Evolutionary conservation across 2,888 invertebrate genomes (phyloP), one percentile per base, ranked within the genome.

Genomic region (Galerucella calmariensis): DNA sequence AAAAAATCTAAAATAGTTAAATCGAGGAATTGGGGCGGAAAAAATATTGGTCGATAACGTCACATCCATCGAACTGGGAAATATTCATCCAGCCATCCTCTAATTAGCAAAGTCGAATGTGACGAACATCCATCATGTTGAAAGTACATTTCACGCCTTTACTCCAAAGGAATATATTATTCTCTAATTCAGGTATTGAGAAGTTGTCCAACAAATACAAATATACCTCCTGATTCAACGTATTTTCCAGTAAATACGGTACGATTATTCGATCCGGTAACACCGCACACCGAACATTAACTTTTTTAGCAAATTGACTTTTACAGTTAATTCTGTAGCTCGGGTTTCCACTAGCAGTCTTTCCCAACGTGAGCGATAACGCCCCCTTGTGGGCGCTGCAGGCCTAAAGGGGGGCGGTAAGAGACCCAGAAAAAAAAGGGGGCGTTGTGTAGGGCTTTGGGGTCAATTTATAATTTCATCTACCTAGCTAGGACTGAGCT

Each of bases 61-160:
- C 48, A 0, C 11, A 65, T 48, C 46, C 65, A 20, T 48, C 12
- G 20, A 10, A 20, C 16, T 2, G 46, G 24, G 5, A 48, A 65
- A 65, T 65, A 46, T 20, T 65, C 14, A 24, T 48, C 20, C 65
- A 1, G 48, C 65, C 65, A 20, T 65, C 65, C 65, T 65, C 65
- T 65, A 0, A 65, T 20, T 0, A 20, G 20, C 20, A 20, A 20
- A 20, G 20, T 20, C 20, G 20, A 20, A 20, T 20, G 20, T 20
- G 20, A 20, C 20, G 20, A 20, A 20, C 20, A 20, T 20, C 2
- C 53, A 53, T 27, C 53, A 53, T 67, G 67, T 35, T 67, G 48
- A 65, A 65, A 65, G 10, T n/a, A 65, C 20, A 65, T 65, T 44
- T 65, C 41, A 27, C 2, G 27, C 27, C 27, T 27, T 27, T 27